Base-by-base conservation (phyloP, 2,888 invertebrate genomes). In the Venusia cambrica region DNA sequence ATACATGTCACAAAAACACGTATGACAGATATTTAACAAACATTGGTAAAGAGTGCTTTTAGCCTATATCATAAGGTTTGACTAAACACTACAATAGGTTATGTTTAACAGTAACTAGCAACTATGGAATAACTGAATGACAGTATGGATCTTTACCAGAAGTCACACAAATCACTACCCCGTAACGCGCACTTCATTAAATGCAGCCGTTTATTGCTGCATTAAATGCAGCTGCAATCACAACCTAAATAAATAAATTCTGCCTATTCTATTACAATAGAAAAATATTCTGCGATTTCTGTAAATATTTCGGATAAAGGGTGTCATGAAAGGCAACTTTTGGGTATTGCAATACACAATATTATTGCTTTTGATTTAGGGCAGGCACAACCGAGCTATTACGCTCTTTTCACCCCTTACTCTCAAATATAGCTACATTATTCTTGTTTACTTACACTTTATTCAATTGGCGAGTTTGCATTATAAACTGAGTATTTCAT, bases 211-310 rank as follows among this genome's bases (percentile, higher is more conserved):
- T 39, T 30, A 44, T 42, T n/a, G n/a, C 15, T 26, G 15, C 36
- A 17, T 10, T 37, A 29, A 31, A 35, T 26, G 29, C 48, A 35
- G 36, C 42, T 42, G 42, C 41, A 36, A 41, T 49, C 49, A 49
- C 49, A 49, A 49, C 49, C 49, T 34, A 49, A 34, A 39, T 44
- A 49, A 46, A 49, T 49, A 49, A 46, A 42, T 49, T 40, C 44
- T 49, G 39, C 46, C 44, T 46, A 49, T 30, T 34, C 40, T 48
- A 45, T 45, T 37, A 42, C 33, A 36, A 33, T 46, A 49, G 30
- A 49, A 49, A 49, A 46, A 49, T 49, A 49, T 44, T 39, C 26
- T 37, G 39, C 35, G 34, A 33, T 44, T 38, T 44, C 30, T 31
- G 21, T 39, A 44, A 33, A 38, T 44, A 39, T 44, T 44, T 39